Evolutionary conservation across 2,888 invertebrate genomes (phyloP), one percentile per base, ranked within the genome.

Genomic region (Oligia fasciuncula): DNA sequence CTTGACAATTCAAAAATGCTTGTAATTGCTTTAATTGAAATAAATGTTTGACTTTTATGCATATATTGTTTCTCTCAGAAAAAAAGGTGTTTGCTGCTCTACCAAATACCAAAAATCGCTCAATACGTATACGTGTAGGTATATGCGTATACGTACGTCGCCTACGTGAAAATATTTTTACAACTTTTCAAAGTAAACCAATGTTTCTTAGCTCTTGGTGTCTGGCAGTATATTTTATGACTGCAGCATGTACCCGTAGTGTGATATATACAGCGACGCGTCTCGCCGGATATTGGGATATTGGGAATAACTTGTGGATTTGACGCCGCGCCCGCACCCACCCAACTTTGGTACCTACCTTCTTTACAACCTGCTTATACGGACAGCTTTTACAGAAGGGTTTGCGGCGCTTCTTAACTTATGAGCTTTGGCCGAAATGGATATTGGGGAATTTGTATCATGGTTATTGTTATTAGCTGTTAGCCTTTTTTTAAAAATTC

Each of bases 221-320:
- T 66, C 87, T 87, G 77, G 84, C 83, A 90, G 90, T 91, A 92
- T 93, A 94, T 92, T 93, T 94, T 94, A 94, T 92, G 90, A 90
- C 90, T 88, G 86, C 88, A 86, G 77, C 78, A 84, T 87, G 85
- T 88, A 90, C 89, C 85, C 87, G 80, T 66, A 84, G 90, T 73
- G 89, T 90, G 90, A 88, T 88, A 85, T 88, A 90, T 84, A 85
- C 84, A 71, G 82, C 88, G 83, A 79, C 84, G 86, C 89, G 88
- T 86, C 88, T 88, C 88, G 86, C 87, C 92, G 93, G 92, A 93
- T 92, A 93, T 92, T 89, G 90, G 89, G 91, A 93, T 93, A 93
- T 94, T 93, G 94, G 93, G 92, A 93, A 93, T 94, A 93, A 92
- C 92, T 93, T 91, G 91, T 91, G 91, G 91, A 92, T 91, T 92